Evolutionary conservation across 2,113 vertebrate species (phyloP), one percentile per base, ranked within the genome.

Genomic region (Oreotrochilus melanogaster): DNA sequence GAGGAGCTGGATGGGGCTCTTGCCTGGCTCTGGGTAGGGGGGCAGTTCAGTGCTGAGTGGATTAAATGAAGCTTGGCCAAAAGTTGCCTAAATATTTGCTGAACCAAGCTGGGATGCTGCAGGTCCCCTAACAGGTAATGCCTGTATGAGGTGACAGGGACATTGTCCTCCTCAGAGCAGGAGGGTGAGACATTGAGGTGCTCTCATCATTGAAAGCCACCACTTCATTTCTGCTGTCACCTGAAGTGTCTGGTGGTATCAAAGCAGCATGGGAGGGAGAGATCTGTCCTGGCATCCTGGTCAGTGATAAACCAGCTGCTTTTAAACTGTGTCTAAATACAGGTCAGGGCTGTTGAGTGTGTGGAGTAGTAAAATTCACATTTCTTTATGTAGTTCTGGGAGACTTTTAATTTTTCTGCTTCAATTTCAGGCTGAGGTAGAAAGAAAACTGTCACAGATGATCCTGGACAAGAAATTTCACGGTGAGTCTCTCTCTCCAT

Each of bases 401-500:
- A 94, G 67, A 43, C 56, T 91, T 86, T 51, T 79, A 67, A 95
- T 93, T 80, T 85, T 56, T 96, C 60, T 97, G 92, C 67, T 98
- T 97, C 79, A 15, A 35, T 98, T 98, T 83, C 97, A 99, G 99
- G 99, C 98, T 10, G 99, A 99, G 43, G 99, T 99, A 93, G 99
- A 99, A 98, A 99, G 99, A 96, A 99, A 99, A 97, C 98, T 99
- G 96, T 99, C 99, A 96, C 99, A 99, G 97, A 99, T 99, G 99
- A 99, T 99, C 97, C 97, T 99, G 98, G 99, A 99, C 97, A 99
- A 99, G 98, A 99, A 99, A 96, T 99, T 99, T 98, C 99, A 99
- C 30, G 99, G 99, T 99, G 98, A 98, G 98, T 97, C 43, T 39
- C 22, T 23, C 45, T 39, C 22, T 23, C 45, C 58, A 5, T 43